Conservation (phyloP, 2,797 vertebrate species). For the Eulemur mongoz region DNA sequence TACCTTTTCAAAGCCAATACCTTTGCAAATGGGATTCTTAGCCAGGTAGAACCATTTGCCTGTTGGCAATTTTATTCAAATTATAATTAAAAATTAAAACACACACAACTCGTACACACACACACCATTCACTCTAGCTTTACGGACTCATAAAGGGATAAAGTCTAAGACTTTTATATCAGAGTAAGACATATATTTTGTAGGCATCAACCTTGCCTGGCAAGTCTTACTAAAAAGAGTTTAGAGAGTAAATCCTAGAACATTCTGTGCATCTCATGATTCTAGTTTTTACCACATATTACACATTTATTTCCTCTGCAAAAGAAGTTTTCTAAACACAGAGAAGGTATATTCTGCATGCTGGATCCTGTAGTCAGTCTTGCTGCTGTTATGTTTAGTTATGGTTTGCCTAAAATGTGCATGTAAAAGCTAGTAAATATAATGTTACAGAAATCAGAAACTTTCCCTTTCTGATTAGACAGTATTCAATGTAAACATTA, state of each 20-base stretch:
- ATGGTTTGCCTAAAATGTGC: not conserved
- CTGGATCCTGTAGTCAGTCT: not conserved
- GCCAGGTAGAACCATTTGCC: not conserved
- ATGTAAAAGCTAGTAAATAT: not conserved
- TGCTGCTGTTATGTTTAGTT: not conserved
- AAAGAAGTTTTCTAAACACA: not conserved
- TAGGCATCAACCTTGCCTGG: not conserved
- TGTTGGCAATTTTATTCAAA: not conserved
- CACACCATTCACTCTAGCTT: not conserved
- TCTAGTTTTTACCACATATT: not conserved
- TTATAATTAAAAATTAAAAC: conserved; percentile 41
- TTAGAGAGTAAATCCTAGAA: not conserved
- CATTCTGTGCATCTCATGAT: not conserved
- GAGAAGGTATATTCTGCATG: not conserved
- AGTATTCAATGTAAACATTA: not conserved
- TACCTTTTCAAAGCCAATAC: conserved; percentile 4
- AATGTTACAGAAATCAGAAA: not conserved
- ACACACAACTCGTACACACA: not conserved
- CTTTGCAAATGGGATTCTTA: not conserved
- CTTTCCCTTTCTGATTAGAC: not conserved
- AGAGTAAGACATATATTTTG: not conserved
- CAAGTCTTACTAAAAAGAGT: not conserved
- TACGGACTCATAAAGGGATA: not conserved
- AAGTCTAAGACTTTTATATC: not conserved
- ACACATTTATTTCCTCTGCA: not conserved